phyloP scores from a whole-genome alignment of 2,888 invertebrate genomes.

The Pseudeuparius sepicola region DNA sequence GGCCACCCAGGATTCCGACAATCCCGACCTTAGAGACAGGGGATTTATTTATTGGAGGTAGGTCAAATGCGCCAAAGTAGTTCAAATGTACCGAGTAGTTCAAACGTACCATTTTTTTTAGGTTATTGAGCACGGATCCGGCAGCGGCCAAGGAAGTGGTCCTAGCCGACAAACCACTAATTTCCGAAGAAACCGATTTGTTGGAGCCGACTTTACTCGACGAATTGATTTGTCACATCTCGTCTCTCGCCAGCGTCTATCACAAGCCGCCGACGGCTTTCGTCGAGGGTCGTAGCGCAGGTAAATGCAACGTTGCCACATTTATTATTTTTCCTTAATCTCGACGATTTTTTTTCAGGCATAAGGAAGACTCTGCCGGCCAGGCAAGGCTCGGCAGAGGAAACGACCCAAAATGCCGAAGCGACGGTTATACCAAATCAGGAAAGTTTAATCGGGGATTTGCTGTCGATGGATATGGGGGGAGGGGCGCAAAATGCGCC shows the following conservation, averaged over 20 bases:
- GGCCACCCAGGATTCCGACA: conserved; percentile 90
- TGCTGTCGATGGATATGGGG: conserved; percentile 93
- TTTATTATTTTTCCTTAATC: no score
- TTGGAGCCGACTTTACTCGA: conserved; percentile 94
- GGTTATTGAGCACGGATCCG: conserved; percentile 91
- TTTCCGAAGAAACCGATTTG: conserved; percentile 97
- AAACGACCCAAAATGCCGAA: conserved; percentile 33
- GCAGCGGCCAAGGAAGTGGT: conserved; percentile 99
- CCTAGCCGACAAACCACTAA: conserved; percentile 95
- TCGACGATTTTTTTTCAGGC: conserved; percentile 38
- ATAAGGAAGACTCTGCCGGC: conserved; percentile 74
- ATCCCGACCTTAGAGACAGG: conserved; percentile 95
- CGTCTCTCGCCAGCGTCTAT: conserved; percentile 92
- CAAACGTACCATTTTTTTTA: conserved; percentile 13
- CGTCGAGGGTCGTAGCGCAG: conserved; percentile 71
- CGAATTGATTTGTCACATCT: conserved; percentile 97
- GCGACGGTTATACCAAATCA: conserved; percentile 66
- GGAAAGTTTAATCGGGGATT: conserved; percentile 93
- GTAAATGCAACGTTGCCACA: no score
- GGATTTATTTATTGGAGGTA: conserved; percentile 98
- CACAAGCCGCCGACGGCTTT: conserved; percentile 99
- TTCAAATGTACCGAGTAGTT: background rate
- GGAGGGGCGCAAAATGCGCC: conserved; percentile 33
- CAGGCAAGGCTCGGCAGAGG: conserved; percentile 41
- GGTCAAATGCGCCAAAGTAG: background rate